Base-by-base conservation (phyloP, 2,888 invertebrate genomes). In the Cheilosia scutellata region DNA sequence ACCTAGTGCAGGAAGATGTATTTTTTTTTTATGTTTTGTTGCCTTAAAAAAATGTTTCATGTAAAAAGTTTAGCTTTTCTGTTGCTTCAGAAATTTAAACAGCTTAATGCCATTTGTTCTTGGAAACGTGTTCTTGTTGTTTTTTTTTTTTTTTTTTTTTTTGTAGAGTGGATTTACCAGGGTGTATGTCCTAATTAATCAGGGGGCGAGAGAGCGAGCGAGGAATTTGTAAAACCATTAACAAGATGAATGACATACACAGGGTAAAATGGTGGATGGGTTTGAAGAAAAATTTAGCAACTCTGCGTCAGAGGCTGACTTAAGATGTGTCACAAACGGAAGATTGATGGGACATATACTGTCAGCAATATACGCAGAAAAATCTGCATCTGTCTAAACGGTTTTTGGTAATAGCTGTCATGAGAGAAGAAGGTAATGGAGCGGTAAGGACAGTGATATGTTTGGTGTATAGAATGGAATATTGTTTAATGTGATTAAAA, bases 171-270 rank as follows among this genome's bases (percentile, higher is more conserved):
- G 72, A 79, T 83, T 63, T 62, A 40, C 42, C 11, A 25, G 11
- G 53, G 70, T 55, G 55, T 80, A 49, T 62, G 76, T 80, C 49
- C 76, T 80, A 80, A 82, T 86, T 86, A 86, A 80, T 71, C 66
- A 51, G 44, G 20, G 20, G 29, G 55, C 25, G 29, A 29, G 47
- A 70, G 44, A 37, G 20, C 20, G 20, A 20, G 20, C 20, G 44
- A 31, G 20, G 25, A 53, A 29, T 29, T 29, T 51, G 33, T 58
- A 57, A 63, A 78, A 71, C 63, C 65, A 71, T 78, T 49, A 78
- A 55, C 70, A 29, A 47, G 42, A 70, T 75, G 65, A 72, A 77
- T 66, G 68, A 72, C 33, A 70, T 37, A 53, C 33, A 29, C 57
- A 16, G 13, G 40, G 42, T 16, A 16, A 13, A 9, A n/a, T 5